Conservation (phyloP, 2,113 vertebrate genomes). For the Zapornia atra region DNA sequence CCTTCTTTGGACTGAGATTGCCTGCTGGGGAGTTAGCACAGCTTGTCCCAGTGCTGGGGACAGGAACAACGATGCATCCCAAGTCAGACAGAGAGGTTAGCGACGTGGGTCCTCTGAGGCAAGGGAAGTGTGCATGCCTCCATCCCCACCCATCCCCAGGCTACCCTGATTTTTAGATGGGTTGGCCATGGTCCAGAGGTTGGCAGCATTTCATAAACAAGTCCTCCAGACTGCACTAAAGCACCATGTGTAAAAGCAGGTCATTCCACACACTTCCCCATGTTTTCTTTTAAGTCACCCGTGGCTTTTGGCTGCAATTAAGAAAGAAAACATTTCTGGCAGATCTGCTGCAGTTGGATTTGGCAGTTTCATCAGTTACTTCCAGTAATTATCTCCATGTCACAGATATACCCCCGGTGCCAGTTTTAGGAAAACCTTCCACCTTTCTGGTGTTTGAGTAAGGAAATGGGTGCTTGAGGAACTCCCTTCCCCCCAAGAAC, state of each 20-base stretch:
- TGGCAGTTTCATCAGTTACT: conserved; percentile 43
- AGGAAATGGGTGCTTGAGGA: conserved; percentile 49
- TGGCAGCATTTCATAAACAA: conserved; percentile 29
- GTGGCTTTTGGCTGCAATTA: conserved; percentile 61
- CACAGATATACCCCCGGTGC: not conserved
- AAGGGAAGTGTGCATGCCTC: not conserved
- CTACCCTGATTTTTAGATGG: not conserved
- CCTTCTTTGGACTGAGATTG: not conserved
- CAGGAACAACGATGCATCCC: not conserved
- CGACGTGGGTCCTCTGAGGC: not conserved
- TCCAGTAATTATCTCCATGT: conserved; percentile 69
- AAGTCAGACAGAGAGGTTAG: not conserved
- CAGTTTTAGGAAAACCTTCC: conserved; percentile 31
- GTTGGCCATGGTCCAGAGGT: not conserved
- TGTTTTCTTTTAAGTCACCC: conserved; percentile 70
- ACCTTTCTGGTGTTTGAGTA: not conserved
- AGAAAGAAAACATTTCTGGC: conserved; percentile 19
- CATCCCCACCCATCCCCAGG: not conserved
- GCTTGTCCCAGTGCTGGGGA: not conserved
- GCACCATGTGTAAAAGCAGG: not conserved
- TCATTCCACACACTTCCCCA: not conserved
- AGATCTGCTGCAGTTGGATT: conserved; percentile 3
- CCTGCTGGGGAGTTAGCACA: not conserved
- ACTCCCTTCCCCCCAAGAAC: not conserved
- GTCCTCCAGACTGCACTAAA: conserved; percentile 23